phyloP scores from a whole-genome alignment of 2,113 vertebrate genomes.

The Varanus salvator region DNA sequence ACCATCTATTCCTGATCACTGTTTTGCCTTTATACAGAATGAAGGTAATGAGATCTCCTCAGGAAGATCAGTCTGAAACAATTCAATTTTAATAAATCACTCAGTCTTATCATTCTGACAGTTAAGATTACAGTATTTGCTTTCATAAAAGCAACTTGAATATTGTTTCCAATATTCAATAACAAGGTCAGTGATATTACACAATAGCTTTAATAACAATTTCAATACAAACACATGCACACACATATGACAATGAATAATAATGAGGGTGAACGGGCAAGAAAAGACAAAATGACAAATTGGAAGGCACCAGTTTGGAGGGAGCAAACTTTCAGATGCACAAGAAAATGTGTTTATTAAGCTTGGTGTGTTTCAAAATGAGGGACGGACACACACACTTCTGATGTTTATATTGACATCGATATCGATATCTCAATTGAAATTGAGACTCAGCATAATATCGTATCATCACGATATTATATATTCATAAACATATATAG shows the following conservation, averaged over 20 bases:
- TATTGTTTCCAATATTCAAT: background rate
- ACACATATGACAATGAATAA: background rate
- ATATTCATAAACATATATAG: background rate
- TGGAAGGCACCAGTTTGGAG: too few relatives aligned
- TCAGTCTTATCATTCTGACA: background rate
- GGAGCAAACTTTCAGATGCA: too few relatives aligned
- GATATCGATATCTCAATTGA: too few relatives aligned
- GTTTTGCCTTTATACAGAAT: background rate
- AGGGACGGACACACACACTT: too few relatives aligned
- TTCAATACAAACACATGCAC: background rate
- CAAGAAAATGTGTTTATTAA: too few relatives aligned
- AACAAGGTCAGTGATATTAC: background rate
- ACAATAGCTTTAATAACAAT: background rate
- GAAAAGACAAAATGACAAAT: background rate
- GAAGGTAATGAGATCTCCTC: background rate
- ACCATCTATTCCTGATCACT: background rate
- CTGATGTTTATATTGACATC: too few relatives aligned
- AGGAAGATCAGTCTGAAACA: background rate
- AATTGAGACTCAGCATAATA: too few relatives aligned
- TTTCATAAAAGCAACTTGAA: background rate
- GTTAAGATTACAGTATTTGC: background rate
- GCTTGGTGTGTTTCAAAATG: too few relatives aligned
- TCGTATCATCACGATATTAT: too few relatives aligned
- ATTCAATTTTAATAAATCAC: background rate
- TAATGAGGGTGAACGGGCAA: background rate